These are phyloP conservation scores for Scaptomyza polygonia DNA, from an alignment of 2,888 invertebrate species.

Conservation along the genomic window DNA sequence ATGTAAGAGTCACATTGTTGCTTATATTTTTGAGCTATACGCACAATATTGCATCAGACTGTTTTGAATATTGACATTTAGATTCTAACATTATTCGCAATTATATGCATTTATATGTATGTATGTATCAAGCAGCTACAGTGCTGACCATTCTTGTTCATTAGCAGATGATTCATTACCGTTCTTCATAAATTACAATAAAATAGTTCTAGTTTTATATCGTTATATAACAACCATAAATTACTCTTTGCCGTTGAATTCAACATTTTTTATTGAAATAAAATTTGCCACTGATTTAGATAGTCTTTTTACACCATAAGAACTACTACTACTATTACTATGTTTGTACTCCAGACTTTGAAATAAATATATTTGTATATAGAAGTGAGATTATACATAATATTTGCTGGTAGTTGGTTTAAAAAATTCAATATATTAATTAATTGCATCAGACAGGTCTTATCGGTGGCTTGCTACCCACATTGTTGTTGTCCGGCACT, in stretches of 20 bases:
- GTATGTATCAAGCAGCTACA: slow-evolving; percentile 14
- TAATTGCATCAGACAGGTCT: background rate
- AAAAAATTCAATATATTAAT: background rate
- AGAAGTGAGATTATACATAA: background rate
- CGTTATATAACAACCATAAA: background rate
- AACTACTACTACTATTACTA: background rate
- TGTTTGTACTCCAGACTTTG: background rate
- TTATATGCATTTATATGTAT: slow-evolving; percentile 1
- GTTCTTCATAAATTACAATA: background rate
- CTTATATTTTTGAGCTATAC: background rate
- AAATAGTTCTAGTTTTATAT: background rate
- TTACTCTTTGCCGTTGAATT: no score
- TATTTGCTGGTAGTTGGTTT: background rate
- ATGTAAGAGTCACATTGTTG: slow-evolving; percentile 48
- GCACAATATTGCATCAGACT: slow-evolving; percentile 3
- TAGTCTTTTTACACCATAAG: no score
- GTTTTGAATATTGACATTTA: background rate
- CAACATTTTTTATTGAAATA: no score
- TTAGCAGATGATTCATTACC: background rate
- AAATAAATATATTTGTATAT: background rate
- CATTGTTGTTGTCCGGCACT: slow-evolving; percentile 1
- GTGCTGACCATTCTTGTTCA: slow-evolving; percentile 8
- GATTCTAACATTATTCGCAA: background rate
- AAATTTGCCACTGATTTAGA: no score
- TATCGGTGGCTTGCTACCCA: slow-evolving; percentile 24